These are phyloP conservation scores for Antedon mediterranea DNA, from an alignment of 53 echinoderm and acorn worm species.

Conservation along the genomic window DNA sequence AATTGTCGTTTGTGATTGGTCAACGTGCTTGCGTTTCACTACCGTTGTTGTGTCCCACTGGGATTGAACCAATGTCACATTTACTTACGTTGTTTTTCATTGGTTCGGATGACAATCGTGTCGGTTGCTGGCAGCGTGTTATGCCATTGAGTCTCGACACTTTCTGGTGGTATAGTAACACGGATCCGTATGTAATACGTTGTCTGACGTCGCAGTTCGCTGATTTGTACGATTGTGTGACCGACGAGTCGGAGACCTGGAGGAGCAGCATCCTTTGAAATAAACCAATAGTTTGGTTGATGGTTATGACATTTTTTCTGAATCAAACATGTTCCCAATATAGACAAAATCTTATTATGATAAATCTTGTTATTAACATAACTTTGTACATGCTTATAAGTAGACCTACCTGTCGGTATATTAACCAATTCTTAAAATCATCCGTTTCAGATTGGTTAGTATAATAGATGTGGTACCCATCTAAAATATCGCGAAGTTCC, in stretches of 20 bases:
- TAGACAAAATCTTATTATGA: too few relatives aligned
- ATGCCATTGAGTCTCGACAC: slow-evolving; percentile 34
- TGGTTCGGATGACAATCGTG: slow-evolving; percentile 73
- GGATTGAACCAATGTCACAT: background rate
- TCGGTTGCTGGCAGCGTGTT: slow-evolving; percentile 72
- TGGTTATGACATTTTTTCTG: too few relatives aligned
- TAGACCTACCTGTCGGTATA: background rate
- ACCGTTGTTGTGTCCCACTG: too few relatives aligned
- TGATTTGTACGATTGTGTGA: slow-evolving; percentile 77
- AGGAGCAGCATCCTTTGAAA: slow-evolving; percentile 39
- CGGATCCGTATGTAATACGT: slow-evolving; percentile 80
- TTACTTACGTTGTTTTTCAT: slow-evolving; percentile 70
- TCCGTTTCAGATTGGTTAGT: slow-evolving; percentile 30
- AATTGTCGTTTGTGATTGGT: too few relatives aligned
- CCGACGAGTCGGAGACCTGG: slow-evolving; percentile 52
- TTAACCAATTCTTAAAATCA: background rate
- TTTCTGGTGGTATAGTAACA: slow-evolving; percentile 76
- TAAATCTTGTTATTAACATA: too few relatives aligned
- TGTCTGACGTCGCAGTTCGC: slow-evolving; percentile 38
- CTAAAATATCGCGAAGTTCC: slow-evolving; percentile 30
- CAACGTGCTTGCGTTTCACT: too few relatives aligned
- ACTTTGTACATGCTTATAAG: too few relatives aligned
- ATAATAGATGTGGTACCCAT: slow-evolving; percentile 86
- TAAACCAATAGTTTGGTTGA: too few relatives aligned
- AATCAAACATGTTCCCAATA: too few relatives aligned